Evolutionary conservation across 2,888 invertebrate species (phyloP), one percentile per base, ranked within the genome.

Genomic region (Tinea semifulvella): DNA sequence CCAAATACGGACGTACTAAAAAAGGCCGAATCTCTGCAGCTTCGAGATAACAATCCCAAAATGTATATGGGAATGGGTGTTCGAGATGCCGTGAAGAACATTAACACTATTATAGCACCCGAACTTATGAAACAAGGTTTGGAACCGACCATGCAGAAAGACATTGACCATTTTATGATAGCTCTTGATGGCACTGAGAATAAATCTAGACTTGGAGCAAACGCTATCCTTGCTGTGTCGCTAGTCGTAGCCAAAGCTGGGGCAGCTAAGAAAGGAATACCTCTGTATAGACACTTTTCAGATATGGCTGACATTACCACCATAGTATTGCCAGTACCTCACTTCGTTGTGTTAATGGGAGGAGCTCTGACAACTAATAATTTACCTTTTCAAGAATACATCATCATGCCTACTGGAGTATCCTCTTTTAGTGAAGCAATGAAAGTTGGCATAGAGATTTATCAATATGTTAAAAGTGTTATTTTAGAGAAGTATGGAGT

Each of bases 301-400:
- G 95, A 98, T 63, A 85, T 99, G 70, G 94, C 96, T 49, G 94
- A 94, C 50, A 93, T 94, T 57, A 87, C 85, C 46, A 85, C 93
- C 25, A 91, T 99, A 51, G 88, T 98, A 54, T 83, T 99, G 43
- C 99, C 99, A 3, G 95, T 96, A 2, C 99, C 99, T 13, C 96
- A 98, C 42, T 96, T 99, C 71, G 98, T 97, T 61, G 94, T 98
- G 11, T 93, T 99, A 70, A 98, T 96, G 57, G 99, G 99, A 45
- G 99, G 99, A 16, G 90, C 90, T 16, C 94, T 98, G 57, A 94
- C 98, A 53, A 97, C 96, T 46, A 99, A 99, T 76, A 96, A 95
- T 61, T 73, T 96, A 55, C 94, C 95, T 45, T 94, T 96, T 89
- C 95, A 95, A 73, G 96, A 97, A 73, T 97, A 97, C 76, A 90